These are phyloP conservation scores for Lindbergichthys nudifrons DNA, from an alignment of 2,797 vertebrate genomes.

Conservation along the genomic window DNA sequence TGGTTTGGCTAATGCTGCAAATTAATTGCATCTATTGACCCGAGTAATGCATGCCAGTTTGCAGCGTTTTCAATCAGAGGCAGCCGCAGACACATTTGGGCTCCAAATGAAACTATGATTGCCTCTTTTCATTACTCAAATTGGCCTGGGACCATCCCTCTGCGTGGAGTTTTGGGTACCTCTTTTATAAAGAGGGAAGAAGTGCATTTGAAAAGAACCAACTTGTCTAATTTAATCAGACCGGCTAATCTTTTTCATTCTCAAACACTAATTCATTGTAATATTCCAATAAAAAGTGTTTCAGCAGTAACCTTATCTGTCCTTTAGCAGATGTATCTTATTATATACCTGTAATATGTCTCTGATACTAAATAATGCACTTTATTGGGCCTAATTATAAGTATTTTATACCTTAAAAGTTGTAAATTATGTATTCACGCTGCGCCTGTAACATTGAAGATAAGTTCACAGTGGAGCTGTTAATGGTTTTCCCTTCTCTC, in stretches of 20 bases:
- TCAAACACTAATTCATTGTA: not conserved
- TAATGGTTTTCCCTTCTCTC: not conserved
- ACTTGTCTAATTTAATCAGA: constrained; percentile 14
- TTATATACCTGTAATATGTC: not conserved
- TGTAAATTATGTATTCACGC: not conserved
- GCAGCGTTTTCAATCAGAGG: constrained; percentile 51
- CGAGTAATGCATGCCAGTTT: constrained; percentile 36
- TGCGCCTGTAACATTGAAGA: not conserved
- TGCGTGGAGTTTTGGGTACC: not conserved
- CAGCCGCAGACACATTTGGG: constrained; percentile 31
- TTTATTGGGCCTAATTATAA: not conserved
- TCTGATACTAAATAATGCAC: not conserved
- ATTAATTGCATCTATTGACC: constrained; percentile 68
- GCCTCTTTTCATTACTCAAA: constrained; percentile 49
- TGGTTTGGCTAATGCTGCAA: constrained; percentile 49
- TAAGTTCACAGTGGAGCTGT: not conserved
- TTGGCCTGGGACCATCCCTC: constrained; percentile 38
- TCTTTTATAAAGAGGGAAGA: not conserved
- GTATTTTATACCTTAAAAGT: not conserved
- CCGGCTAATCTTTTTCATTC: constrained; percentile 2
- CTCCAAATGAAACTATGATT: constrained; percentile 60
- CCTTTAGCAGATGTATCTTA: not conserved
- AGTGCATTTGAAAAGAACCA: constrained; percentile 14
- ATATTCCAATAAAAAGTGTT: not conserved
- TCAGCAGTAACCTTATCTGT: not conserved